phyloP scores from a whole-genome alignment of 2,888 invertebrate genomes.

The Colostygia pectinataria region DNA sequence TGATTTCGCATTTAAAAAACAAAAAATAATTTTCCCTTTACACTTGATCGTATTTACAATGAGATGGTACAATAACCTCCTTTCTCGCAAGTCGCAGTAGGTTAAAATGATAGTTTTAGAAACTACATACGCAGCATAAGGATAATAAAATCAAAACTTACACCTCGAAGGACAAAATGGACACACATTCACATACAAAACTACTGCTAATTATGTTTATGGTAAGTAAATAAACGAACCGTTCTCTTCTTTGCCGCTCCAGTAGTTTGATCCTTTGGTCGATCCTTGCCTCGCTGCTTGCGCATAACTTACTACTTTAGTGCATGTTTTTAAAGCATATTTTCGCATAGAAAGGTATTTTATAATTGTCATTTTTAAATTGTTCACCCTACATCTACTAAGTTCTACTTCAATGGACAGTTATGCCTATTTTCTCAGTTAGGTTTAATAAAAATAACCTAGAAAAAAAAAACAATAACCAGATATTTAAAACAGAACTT shows the following conservation, averaged over 20 bases:
- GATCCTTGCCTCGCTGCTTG: constrained; percentile 81
- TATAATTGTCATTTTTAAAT: no score
- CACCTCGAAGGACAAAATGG: constrained; percentile 63
- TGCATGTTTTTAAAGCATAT: constrained; percentile 33
- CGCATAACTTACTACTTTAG: constrained; percentile 71
- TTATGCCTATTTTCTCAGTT: no score
- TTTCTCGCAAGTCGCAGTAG: not conserved
- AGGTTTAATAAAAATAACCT: not conserved
- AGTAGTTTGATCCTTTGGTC: constrained; percentile 71
- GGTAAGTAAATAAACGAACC: constrained; percentile 61
- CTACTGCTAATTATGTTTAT: constrained; percentile 33
- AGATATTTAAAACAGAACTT: constrained; percentile 59
- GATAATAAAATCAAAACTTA: constrained; percentile 60
- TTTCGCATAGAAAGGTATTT: no score
- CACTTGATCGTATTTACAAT: constrained; percentile 82
- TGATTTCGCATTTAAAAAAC: constrained; percentile 43
- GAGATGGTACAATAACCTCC: constrained; percentile 41
- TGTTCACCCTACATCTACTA: no score
- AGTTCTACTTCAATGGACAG: no score
- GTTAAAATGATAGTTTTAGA: constrained; percentile 44
- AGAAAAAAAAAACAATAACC: constrained; percentile 37
- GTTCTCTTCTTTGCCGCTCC: constrained; percentile 79
- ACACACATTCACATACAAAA: constrained; percentile 72
- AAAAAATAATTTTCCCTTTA: constrained; percentile 56
- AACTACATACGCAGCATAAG: constrained; percentile 68